Base-by-base conservation (phyloP, 2,888 invertebrate genomes). In the Sarcophaga subvicina region DNA sequence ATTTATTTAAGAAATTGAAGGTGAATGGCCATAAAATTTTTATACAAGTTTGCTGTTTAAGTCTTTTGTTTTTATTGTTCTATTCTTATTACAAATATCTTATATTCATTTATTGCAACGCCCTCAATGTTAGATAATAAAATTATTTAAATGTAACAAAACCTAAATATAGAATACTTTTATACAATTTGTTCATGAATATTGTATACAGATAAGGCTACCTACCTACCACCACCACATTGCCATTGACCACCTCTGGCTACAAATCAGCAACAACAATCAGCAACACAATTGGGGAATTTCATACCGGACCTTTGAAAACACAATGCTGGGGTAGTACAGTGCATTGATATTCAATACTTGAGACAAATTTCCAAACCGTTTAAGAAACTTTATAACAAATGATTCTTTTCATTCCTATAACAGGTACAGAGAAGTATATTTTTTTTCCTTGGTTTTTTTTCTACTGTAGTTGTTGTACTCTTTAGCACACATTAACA, bases 281-380 rank as follows among this genome's bases (percentile, higher is more conserved):
- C 20, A 22, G 20, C 8, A 12, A 59, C 8, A 76, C 80, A 72
- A 70, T 66, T 83, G 86, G 80, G 78, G 81, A 81, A 84, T 87
- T 87, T 84, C 75, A 76, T 87, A 76, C 87, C 87, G 87, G 87
- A 87, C 87, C 63, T 87, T 20, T 5, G 59, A 79, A 47, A 60
- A 70, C 22, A 25, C 20, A 17, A 20, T 62, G 20, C 37, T 37
- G 10, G 8, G 2, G 37, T 10, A 45, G 10, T 37, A 12, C 6
- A 25, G 11, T 45, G 45, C 47, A 45, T n/a, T 14, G 8, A 27
- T 54, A 12, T n/a, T 17, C 17, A 22, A 72, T 72, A 71, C 27
- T 69, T 83, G 67, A 25, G 77, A 63, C 83, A 75, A 63, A 17
- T 45, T 45, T 6, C 0, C 11, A 71, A 76, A 84, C 25, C 69